Evolutionary conservation across 2,888 invertebrate genomes (phyloP), one percentile per base, ranked within the genome.

Genomic region (Rhogogaster chlorosoma): DNA sequence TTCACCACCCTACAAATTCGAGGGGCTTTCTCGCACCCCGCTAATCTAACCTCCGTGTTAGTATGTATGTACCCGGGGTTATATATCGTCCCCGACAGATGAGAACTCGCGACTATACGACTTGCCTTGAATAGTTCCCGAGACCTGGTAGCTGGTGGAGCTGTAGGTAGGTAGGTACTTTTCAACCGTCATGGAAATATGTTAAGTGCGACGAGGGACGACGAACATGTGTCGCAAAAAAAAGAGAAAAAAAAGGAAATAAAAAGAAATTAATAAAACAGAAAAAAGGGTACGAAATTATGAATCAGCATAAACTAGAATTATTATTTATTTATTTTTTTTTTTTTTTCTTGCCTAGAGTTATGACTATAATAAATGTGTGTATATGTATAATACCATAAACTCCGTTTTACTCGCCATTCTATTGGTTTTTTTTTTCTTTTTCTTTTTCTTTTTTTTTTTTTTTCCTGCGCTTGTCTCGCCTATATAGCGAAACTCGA

Each of bases 1-100:
- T 49, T 36, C 32, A 70, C 42, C 42, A 0, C 80, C 64, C 61
- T 26, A 42, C 64, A 82, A 82, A 64, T 82, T 82, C 61, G 64
- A 61, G 82, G 64, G 82, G 64, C 42, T 82, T 82, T 32, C 64
- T 32, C 64, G 38, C 82, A 82, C 82, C 82, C 64, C 64, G 82
- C 82, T 82, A 82, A 82, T 64, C 82, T 67, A 67, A 82, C 26
- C 36, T n/a, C 15, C 4, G 67, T 15, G 29, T 32, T 26, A 26
- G 3, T 45, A 45, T 45, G 15, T 45, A 42, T 12, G 42, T 42
- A 42, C 18, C 9, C 64, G 9, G 38, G 82, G 26, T 38, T 22
- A 64, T 15, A 82, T 82, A 82, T 82, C 42, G 82, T 64, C 64
- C 42, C 22, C 53, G 15, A 53, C 32, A 53, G 57, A 53, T n/a